A percentile compares a stretch with the other conserved stretches of the same genome.
These are phyloP conservation scores for Onychomys arenicola DNA, from an alignment of 2,797 vertebrate genomes.

Conservation along the genomic window DNA sequence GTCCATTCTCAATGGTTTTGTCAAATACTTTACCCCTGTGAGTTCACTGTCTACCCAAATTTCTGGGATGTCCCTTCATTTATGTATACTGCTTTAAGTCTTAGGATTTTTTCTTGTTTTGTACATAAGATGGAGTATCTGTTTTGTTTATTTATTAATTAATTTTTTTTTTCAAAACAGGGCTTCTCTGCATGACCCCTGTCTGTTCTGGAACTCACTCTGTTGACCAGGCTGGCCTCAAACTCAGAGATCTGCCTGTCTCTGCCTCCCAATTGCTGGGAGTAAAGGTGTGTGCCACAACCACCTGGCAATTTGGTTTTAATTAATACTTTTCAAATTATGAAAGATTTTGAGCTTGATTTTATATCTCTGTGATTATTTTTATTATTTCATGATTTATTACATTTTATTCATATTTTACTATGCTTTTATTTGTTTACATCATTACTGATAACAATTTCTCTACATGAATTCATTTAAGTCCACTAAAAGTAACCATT, in stretches of 20 bases:
- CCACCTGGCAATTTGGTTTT: background rate
- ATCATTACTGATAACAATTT: background rate
- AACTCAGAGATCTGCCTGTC: background rate
- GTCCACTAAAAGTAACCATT: background rate
- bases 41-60: background rate
- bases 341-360: background rate
- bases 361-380: background rate
- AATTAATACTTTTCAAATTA: slow-evolving; percentile 3
- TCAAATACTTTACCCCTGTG: background rate
- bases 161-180: background rate
- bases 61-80: background rate
- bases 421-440: background rate
- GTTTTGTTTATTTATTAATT: background rate
- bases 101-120: background rate
- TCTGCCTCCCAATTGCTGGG: background rate
- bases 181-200: background rate
- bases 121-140: background rate
- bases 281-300: background rate
- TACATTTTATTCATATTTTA: background rate
- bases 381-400: background rate
- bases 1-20: background rate
- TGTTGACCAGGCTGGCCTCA: background rate
- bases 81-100: background rate
- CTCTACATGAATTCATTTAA: background rate
- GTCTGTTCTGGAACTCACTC: background rate